These are phyloP conservation scores for Epinotia brunnichana DNA, from an alignment of 2,888 invertebrate genomes.

Conservation along the genomic window DNA sequence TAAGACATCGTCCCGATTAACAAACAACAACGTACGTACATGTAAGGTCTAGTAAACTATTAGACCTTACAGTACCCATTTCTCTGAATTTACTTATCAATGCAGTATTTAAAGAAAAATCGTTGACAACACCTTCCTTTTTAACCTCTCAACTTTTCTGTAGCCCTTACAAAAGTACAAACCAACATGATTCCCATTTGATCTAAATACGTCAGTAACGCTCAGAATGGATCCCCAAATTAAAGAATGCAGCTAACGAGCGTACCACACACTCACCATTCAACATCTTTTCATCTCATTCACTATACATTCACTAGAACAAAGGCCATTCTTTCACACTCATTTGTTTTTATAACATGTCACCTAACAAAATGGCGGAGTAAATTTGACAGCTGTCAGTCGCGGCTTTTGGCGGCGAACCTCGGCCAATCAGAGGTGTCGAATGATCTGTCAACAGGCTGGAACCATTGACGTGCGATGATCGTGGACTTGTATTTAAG, in stretches of 20 bases:
- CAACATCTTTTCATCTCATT: slow-evolving; percentile 31
- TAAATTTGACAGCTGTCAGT: slow-evolving; percentile 75
- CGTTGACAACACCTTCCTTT: no score
- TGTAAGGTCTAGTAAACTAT: no score
- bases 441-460: slow-evolving; percentile 66
- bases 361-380: slow-evolving; percentile 66
- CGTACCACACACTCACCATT: slow-evolving; percentile 1
- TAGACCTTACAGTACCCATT: no score
- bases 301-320: slow-evolving; percentile 30
- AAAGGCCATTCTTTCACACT: slow-evolving; percentile 45
- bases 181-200: background rate
- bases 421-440: slow-evolving; percentile 74
- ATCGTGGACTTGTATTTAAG: slow-evolving; percentile 1
- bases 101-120: no score
- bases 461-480: background rate
- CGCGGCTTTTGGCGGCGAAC: slow-evolving; percentile 66
- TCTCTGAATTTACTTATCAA: no score
- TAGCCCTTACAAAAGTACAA: no score
- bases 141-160: no score
- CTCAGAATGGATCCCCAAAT: background rate
- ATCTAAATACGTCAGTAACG: background rate
- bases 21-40: no score
- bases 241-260: slow-evolving; percentile 1
- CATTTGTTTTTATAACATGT: slow-evolving; percentile 66
- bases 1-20: no score